Base-by-base conservation (phyloP, 2,888 invertebrate genomes). In the Pseudococcus viburni region DNA sequence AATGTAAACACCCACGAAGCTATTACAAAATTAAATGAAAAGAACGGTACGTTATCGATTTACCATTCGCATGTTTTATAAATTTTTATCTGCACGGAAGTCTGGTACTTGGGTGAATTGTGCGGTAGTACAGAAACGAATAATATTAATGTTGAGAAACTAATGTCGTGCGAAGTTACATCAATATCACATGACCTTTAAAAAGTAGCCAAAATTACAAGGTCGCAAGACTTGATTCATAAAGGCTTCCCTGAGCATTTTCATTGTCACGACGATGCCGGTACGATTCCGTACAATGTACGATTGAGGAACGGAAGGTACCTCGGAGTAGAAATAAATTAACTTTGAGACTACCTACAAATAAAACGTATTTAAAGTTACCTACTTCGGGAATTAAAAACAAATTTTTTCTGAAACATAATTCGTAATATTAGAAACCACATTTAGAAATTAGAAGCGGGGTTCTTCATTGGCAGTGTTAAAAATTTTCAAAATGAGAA, bases 141-240 rank as follows among this genome's bases (percentile, higher is more conserved):
- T 73, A 73, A 33, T 22, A 59, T 59, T 51, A 73, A 73, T 73
- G 7, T 33, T 73, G 17, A 73, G 39, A 73, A 73, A 73, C 33
- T 73, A 33, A 64, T 22, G 64, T 64, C 64, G 22, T 33, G 73
- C 39, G 6, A 73, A 2, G 22, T 73, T 17, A 73, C 73, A 33
- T 73, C 73, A 8, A 73, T 73, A 73, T 1, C 15, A 26, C 73
- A 22, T 17, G 80, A 46, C 80, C 80, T 83, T 83, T 46, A 83
- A 46, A 83, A 83, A 83, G 80, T 19, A 83, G 80, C 80, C 80
- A 83, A 83, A 77, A 46, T 9, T 83, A 39, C 80, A 83, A 83
- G 80, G 80, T 83, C 80, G 17, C 46, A 19, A 7, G n/a, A 42
- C 11, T 17, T 33, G 73, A 73, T 73, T 73, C 73, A 33, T 64